A percentile compares a stretch with the other conserved stretches of the same genome.
Conservation (phyloP, 2,113 vertebrate genomes). For the Anas platyrhynchos region DNA sequence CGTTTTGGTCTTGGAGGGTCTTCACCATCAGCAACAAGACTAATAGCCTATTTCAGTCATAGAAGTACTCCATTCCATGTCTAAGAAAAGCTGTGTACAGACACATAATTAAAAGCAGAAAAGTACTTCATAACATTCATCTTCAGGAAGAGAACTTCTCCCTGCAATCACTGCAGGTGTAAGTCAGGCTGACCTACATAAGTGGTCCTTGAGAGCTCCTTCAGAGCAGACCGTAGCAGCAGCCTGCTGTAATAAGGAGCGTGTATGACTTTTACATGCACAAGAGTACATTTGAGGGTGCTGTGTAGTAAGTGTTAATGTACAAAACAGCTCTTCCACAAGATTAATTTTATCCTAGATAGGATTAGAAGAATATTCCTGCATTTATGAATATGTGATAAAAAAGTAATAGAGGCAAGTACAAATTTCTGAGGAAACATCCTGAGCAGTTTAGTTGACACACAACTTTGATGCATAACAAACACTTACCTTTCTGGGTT, state of each 20-base stretch:
- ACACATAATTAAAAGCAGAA: not conserved
- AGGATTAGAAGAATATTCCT: not conserved
- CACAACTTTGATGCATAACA: not conserved
- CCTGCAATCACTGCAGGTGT: not conserved
- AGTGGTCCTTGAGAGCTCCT: not conserved
- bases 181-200: not conserved
- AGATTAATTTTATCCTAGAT: not conserved
- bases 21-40: not conserved
- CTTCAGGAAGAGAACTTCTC: not conserved
- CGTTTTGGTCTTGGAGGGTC: not conserved
- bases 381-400: not conserved
- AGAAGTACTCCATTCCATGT: not conserved
- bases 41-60: not conserved
- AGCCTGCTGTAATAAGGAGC: not conserved
- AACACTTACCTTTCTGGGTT: constrained; percentile 78
- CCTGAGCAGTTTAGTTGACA: not conserved
- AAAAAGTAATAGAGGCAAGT: not conserved
- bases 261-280: rapidly evolving
- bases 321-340: not conserved
- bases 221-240: not conserved
- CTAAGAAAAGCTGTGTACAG: not conserved
- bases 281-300: not conserved
- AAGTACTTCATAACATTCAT: not conserved
- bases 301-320: not conserved
- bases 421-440: not conserved